Conservation (phyloP, 2,888 invertebrate species). For the Helobdella robusta region DNA sequence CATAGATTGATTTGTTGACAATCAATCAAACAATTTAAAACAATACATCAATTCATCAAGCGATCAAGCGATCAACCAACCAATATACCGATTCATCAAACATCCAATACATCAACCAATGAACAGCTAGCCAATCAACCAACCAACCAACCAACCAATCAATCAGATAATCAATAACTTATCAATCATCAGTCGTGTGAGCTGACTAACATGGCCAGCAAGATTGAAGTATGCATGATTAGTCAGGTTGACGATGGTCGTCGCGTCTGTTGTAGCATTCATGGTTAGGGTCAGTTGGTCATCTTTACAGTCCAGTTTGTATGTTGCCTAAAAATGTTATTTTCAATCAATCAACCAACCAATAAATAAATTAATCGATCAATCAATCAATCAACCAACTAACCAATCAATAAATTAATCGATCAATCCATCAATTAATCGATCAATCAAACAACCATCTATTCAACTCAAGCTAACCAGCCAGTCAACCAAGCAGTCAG, state of each 20-base stretch:
- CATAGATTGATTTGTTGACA: too few species aligned
- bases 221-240: constrained; percentile 85
- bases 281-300: constrained; percentile 68
- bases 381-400: too few species aligned
- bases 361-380: too few species aligned
- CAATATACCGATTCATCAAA: too few species aligned
- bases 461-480: too few species aligned
- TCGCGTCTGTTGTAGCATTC: constrained; percentile 62
- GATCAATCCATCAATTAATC: too few species aligned
- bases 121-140: not conserved
- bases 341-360: not conserved
- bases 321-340: not conserved
- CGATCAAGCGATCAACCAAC: too few species aligned
- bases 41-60: too few species aligned
- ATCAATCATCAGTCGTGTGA: not conserved
- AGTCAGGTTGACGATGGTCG: constrained; percentile 76
- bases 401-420: too few species aligned
- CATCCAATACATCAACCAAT: not conserved
- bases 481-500: not conserved
- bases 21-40: too few species aligned
- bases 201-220: constrained; percentile 56
- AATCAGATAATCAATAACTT: not conserved
- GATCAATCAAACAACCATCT: not conserved
- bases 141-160: not conserved
- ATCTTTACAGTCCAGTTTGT: constrained; percentile 26